Percentiles rank a stretch among this genome's conserved stretches.
These are phyloP conservation scores for human DNA, from an alignment of 2,113 vertebrate species.

Conservation along the genomic window GRCh38 chr19:47632501-47633000, in stretches of 20 bases:
- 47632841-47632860: background rate
- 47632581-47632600: background rate
- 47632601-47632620: rapidly evolving
- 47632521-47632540: background rate
- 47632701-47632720: too few species aligned
- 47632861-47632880: background rate
- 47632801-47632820: background rate
- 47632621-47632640: background rate
- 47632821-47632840: background rate
- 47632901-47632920: background rate
- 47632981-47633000: background rate
- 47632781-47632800: background rate
- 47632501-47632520: rapidly evolving
- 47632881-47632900: background rate
- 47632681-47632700: background rate
- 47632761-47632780: rapidly evolving
- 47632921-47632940: too few species aligned
- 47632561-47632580: background rate
- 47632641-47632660: background rate
- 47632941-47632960: too few species aligned
- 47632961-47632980: rapidly evolving
- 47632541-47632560: too few species aligned
- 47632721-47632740: background rate
- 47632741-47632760: rapidly evolving
- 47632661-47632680: background rate